These are phyloP conservation scores for Miltochrista miniata DNA, from an alignment of 2,888 invertebrate species.

Conservation along the genomic window DNA sequence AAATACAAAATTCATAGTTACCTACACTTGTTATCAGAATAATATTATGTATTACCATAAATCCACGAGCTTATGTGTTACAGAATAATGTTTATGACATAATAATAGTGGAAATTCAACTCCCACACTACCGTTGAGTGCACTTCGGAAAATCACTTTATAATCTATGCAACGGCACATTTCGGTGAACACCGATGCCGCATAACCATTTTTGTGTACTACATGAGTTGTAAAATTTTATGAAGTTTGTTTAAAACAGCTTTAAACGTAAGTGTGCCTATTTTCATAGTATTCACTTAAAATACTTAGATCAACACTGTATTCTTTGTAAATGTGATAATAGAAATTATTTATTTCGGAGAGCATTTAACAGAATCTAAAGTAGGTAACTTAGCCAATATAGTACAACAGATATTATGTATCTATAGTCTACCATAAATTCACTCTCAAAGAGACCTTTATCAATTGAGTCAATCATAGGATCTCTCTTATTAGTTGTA, in stretches of 20 bases:
- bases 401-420: too few relatives aligned
- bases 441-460: too few relatives aligned
- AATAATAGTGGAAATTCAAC: slow-evolving; percentile 49
- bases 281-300: slow-evolving; percentile 23
- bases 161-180: slow-evolving; percentile 58
- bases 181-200: slow-evolving; percentile 30
- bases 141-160: slow-evolving; percentile 69
- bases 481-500: not conserved
- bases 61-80: slow-evolving; percentile 33
- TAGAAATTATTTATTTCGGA: too few relatives aligned
- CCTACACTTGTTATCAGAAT: slow-evolving; percentile 45
- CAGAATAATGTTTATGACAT: slow-evolving; percentile 44
- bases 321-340: too few relatives aligned
- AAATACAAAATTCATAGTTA: too few relatives aligned
- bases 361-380: too few relatives aligned
- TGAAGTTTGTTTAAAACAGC: slow-evolving; percentile 37
- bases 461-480: too few relatives aligned
- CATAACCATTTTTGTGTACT: slow-evolving; percentile 56
- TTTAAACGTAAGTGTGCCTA: slow-evolving; percentile 26
- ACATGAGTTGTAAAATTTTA: slow-evolving; percentile 44
- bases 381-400: too few relatives aligned
- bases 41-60: slow-evolving; percentile 29
- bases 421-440: too few relatives aligned
- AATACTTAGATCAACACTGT: not conserved
- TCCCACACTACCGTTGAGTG: slow-evolving; percentile 47